Evolutionary conservation across 2,797 vertebrate genomes (phyloP).

Genomic region (Urosaurus nigricauda): DNA sequence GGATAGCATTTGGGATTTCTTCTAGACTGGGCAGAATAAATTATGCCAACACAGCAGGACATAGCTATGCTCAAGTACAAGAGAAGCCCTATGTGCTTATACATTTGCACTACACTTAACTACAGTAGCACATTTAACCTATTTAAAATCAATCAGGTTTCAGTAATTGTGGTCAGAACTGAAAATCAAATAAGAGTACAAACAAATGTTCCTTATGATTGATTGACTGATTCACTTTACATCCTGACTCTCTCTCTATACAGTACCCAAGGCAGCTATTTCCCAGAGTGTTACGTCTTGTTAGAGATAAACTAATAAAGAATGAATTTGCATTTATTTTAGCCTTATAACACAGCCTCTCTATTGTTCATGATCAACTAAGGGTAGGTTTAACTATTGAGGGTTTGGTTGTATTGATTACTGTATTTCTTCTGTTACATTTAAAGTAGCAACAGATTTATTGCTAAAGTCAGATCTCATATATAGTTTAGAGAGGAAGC

Average conservation of each 20-base stretch:
- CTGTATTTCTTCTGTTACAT: neutral
- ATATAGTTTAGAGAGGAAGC: neutral
- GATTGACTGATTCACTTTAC: too few relatives aligned
- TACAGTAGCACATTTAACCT: neutral
- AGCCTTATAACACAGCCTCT: neutral
- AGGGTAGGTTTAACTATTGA: neutral
- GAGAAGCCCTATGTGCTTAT: neutral
- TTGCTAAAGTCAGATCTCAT: neutral
- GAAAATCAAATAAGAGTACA: neutral
- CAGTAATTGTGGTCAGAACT: neutral
- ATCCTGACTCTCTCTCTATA: too few relatives aligned
- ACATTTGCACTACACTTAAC: neutral
- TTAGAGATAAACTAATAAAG: neutral
- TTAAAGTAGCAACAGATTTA: neutral
- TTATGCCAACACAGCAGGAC: neutral
- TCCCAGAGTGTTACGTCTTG: neutral
- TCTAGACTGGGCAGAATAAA: neutral
- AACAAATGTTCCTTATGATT: neutral
- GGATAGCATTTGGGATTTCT: neutral
- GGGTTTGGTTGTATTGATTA: neutral
- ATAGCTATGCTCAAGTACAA: neutral
- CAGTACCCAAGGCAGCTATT: neutral
- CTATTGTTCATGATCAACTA: neutral
- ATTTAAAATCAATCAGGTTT: slow-evolving; percentile 6
- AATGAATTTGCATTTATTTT: neutral